Evolutionary conservation across 2,113 vertebrate genomes (phyloP), one percentile per base, ranked within the genome.

Genomic region (Sisor rabdophorus): DNA sequence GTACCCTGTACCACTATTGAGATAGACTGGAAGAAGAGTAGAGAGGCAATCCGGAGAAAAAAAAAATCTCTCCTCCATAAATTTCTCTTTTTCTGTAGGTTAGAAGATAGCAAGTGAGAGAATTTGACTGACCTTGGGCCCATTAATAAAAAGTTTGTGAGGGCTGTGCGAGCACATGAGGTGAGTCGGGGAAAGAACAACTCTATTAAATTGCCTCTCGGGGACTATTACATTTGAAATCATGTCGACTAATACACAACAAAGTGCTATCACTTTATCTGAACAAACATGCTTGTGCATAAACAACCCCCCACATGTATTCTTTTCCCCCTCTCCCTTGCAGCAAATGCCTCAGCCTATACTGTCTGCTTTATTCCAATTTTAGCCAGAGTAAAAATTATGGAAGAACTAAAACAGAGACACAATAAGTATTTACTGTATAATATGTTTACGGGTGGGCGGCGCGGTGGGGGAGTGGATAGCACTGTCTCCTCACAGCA

Each of bases 1-100:
- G 73, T 84, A 79, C 81, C 80, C 64, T 77, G 71, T 71, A 70
- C 65, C 59, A 86, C 86, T 90, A 86, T 89, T 88, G 88, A 87
- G 87, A 89, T 88, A 89, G 89, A 88, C 86, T 84, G 86, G 88
- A 85, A 87, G 76, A 16, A 32, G 70, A 36, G 54, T 69, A 63
- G 79, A 19, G 50, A 36, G 63, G 69, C 60, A 77, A 10, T 32
- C 36, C 40, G 71, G 70, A 69, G 78, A 75, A 85, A 78, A 82
- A 36, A 87, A 85, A 91, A 90, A 83, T 82, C 79, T 77, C 83
- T 87, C 80, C 82, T 86, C 81, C 84, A 88, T 90, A 87, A 89
- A 88, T 90, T 91, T 90, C 85, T 88, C 86, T 88, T 84, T 82
- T 82, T 84, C 80, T 81, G 70, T 75, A 61, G 79, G 63, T 75